A percentile compares a stretch with the other conserved stretches of the same genome.
phyloP scores from a whole-genome alignment of 2,888 invertebrate species.

The Euplexia lucipara region DNA sequence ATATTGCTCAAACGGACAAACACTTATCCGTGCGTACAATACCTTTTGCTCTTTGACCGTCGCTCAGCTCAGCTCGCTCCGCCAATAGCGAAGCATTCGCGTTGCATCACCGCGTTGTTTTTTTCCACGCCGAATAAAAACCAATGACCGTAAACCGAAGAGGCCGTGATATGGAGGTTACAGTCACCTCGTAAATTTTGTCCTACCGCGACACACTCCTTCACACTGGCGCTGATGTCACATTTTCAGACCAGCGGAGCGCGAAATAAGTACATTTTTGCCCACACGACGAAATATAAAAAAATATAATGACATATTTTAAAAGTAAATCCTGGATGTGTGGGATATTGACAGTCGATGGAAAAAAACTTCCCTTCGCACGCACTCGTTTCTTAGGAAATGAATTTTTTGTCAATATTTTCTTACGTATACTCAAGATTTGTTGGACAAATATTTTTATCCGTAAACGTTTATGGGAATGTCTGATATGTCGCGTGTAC shows the following conservation, averaged over 20 bases:
- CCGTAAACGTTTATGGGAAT: slow-evolving; percentile 64
- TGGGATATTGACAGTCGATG: slow-evolving; percentile 81
- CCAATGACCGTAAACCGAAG: slow-evolving; percentile 84
- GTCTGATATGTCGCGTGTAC: slow-evolving; percentile 60
- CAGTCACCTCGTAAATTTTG: slow-evolving; percentile 80
- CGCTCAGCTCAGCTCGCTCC: slow-evolving; percentile 9
- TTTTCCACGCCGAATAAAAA: slow-evolving; percentile 79
- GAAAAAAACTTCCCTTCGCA: slow-evolving; percentile 59
- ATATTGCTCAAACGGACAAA: slow-evolving; percentile 52
- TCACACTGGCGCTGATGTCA: slow-evolving; percentile 89
- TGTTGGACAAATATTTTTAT: slow-evolving; percentile 67
- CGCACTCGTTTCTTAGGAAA: slow-evolving; percentile 56
- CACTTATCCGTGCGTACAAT: slow-evolving; percentile 50
- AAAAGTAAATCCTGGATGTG: slow-evolving; percentile 82
- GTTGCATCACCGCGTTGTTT: slow-evolving; percentile 67
- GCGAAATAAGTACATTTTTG: slow-evolving; percentile 91
- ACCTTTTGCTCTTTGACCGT: slow-evolving; percentile 51
- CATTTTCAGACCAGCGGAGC: slow-evolving; percentile 90
- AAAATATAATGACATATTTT: slow-evolving; percentile 88
- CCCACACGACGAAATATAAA: slow-evolving; percentile 87
- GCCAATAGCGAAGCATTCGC: slow-evolving; percentile 48
- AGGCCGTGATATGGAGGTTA: slow-evolving; percentile 85
- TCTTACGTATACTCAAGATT: slow-evolving; percentile 60
- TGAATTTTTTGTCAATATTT: slow-evolving; percentile 67
- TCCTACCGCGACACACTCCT: slow-evolving; percentile 74